These are phyloP conservation scores for Ischnus inquisitorius DNA, from an alignment of 2,888 invertebrate genomes.

Conservation along the genomic window DNA sequence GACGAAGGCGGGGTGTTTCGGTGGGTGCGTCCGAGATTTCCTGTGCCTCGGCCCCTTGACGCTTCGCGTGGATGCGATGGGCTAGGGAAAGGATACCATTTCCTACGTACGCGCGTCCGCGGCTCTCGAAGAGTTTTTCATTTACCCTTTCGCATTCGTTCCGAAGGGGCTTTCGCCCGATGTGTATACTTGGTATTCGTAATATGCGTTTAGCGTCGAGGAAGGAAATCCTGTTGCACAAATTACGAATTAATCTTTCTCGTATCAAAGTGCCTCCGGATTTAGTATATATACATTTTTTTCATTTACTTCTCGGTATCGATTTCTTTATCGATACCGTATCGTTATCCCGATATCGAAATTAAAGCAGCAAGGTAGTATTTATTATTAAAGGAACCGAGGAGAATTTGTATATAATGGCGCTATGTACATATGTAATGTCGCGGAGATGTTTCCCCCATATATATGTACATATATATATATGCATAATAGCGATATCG, in stretches of 20 bases:
- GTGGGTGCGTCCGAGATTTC: slow-evolving; percentile 85
- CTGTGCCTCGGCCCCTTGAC: slow-evolving; percentile 80
- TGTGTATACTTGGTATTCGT: not conserved
- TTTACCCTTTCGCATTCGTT: not conserved
- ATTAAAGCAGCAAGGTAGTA: slow-evolving; percentile 81
- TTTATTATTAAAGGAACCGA: slow-evolving; percentile 80
- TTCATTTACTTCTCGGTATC: slow-evolving; percentile 9
- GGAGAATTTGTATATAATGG: slow-evolving; percentile 84
- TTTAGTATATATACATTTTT: not conserved
- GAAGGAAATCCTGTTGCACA: slow-evolving; percentile 59
- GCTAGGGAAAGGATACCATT: slow-evolving; percentile 78
- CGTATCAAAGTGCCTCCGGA: not conserved
- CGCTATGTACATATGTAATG: slow-evolving; percentile 83
- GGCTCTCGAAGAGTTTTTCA: slow-evolving; percentile 28
- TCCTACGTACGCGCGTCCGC: slow-evolving; percentile 73
- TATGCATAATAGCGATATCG: slow-evolving; percentile 82
- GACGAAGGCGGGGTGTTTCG: slow-evolving; percentile 83
- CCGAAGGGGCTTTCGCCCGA: not conserved
- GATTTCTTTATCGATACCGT: not conserved
- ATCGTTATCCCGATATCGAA: slow-evolving; percentile 30
- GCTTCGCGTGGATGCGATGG: slow-evolving; percentile 40
- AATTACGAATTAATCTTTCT: slow-evolving; percentile 51
- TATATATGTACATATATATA: no score
- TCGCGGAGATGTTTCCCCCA: slow-evolving; percentile 57
- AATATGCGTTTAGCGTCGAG: slow-evolving; percentile 27